Percentiles rank a stretch among this genome's conserved stretches.
Conservation (phyloP, 2,888 invertebrate species). For the Drosophila leonis region DNA sequence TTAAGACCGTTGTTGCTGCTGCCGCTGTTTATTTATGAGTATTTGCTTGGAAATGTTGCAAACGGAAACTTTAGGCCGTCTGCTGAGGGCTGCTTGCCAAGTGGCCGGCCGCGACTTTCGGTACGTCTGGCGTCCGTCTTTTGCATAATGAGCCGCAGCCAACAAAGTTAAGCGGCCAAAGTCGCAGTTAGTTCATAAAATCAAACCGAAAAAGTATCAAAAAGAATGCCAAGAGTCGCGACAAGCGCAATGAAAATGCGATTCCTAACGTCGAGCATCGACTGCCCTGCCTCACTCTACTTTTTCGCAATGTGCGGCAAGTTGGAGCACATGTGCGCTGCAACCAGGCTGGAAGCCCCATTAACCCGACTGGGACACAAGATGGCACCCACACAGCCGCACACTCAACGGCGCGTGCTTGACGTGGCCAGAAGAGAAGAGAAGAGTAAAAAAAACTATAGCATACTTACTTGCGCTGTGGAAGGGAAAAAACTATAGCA, state of each 20-base stretch:
- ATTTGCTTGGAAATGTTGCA: constrained; percentile 68
- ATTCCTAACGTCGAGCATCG: constrained; percentile 29
- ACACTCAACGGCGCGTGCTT: not conserved
- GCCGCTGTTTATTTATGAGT: constrained; percentile 62
- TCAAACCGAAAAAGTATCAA: constrained; percentile 25
- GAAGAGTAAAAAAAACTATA: constrained; percentile 42
- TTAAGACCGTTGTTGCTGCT: constrained; percentile 17
- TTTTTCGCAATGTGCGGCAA: constrained; percentile 1
- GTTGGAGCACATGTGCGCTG: constrained; percentile 27
- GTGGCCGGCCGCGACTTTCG: constrained; percentile 48
- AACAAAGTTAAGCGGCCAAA: constrained; percentile 57
- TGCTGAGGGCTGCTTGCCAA: constrained; percentile 62
- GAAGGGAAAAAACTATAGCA: constrained; percentile 14
- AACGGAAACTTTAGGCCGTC: constrained; percentile 56
- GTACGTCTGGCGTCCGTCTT: constrained; percentile 24
- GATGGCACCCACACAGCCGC: not conserved
- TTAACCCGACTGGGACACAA: constrained; percentile 35
- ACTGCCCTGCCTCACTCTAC: not conserved
- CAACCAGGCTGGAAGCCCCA: constrained; percentile 36
- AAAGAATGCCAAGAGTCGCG: constrained; percentile 34
- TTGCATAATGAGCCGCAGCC: constrained; percentile 71
- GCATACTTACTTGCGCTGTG: constrained; percentile 47
- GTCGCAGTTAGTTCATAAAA: constrained; percentile 68
- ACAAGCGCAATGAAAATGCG: constrained; percentile 55
- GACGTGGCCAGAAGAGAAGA: not conserved